Base-by-base conservation (phyloP, 2,888 invertebrate genomes). In the Silvanus unidentatus region DNA sequence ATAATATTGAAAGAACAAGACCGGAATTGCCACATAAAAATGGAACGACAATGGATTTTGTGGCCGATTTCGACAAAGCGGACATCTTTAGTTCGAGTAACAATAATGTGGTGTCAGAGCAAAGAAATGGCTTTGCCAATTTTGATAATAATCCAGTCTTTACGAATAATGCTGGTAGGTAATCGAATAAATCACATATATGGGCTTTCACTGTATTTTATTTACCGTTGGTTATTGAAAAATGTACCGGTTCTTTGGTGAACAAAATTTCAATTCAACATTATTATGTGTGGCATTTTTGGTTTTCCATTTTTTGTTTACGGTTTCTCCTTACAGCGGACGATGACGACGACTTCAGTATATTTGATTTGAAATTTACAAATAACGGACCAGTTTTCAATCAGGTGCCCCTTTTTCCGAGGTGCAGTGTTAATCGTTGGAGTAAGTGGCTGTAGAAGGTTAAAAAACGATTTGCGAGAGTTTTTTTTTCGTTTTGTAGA, bases 121-220 rank as follows among this genome's bases (percentile, higher is more conserved):
- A 54, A 52, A 57, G 54, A 43, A 61, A 58, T 43, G 59, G 59
- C 12, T 84, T 85, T 68, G 84, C 86, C 43, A 80, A 85, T 70
- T 85, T 85, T 63, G 85, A 85, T 60, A 82, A 84, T 70, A 84
- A 84, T 64, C 80, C 82, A 49, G 79, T 81, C 54, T 84, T 82
- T 62, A 47, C 29, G 8, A 36, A 13, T n/a, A 37, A 37, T 37
- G 14, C 14, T 11, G n/a, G 37, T 37, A 16, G n/a, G 37, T 37
- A 37, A 4, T 37, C 12, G n/a, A n/a, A n/a, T 28, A 8, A 8
- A 28, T 28, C 10, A 28, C n/a, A n/a, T n/a, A n/a, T n/a, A n/a
- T n/a, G n/a, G n/a, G n/a, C n/a, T n/a, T n/a, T n/a, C n/a, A n/a
- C n/a, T n/a, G n/a, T n/a, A n/a, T n/a, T n/a, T n/a, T n/a, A n/a